A percentile compares a stretch with the other conserved stretches of the same genome.
Evolutionary conservation across 2,888 invertebrate species (phyloP).

Genomic region (Drosophila rellima): DNA sequence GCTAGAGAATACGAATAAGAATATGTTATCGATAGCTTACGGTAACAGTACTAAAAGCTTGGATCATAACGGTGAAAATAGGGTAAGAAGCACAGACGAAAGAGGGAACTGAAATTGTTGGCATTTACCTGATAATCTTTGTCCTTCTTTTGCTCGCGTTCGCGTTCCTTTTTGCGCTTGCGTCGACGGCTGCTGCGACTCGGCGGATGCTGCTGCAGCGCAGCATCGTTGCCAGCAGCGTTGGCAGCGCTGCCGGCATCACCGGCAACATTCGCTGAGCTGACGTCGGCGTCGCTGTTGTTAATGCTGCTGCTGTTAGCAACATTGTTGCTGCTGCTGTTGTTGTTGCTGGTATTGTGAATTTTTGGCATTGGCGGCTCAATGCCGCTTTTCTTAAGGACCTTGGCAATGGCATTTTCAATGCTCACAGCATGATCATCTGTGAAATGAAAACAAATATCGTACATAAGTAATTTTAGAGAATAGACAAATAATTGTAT

Average conservation of each 20-base stretch:
- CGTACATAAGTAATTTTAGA: not conserved
- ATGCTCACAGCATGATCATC: constrained; percentile 93
- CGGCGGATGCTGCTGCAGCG: constrained; percentile 30
- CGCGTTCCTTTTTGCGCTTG: constrained; percentile 83
- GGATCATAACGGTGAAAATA: too few relatives aligned
- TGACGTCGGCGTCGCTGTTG: constrained; percentile 50
- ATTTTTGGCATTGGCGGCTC: constrained; percentile 83
- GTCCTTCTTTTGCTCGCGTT: constrained; percentile 81
- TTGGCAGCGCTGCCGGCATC: constrained; percentile 73
- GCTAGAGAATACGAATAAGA: too few relatives aligned
- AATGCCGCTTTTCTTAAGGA: constrained; percentile 89
- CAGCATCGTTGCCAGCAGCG: not conserved
- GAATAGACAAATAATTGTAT: too few relatives aligned
- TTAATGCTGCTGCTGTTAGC: constrained; percentile 15
- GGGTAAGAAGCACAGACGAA: not conserved
- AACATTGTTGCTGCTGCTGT: constrained; percentile 9
- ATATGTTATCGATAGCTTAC: too few relatives aligned
- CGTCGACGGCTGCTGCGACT: constrained; percentile 83
- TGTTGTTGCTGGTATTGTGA: constrained; percentile 8
- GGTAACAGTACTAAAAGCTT: too few relatives aligned
- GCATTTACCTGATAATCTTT: constrained; percentile 62
- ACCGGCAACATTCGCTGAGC: constrained; percentile 85
- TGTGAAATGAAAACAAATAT: constrained; percentile 36
- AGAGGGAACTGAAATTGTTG: not conserved
- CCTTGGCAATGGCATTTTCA: constrained; percentile 92